These are phyloP conservation scores for Eristalinus aeneus DNA, from an alignment of 2,888 invertebrate species.

Conservation along the genomic window DNA sequence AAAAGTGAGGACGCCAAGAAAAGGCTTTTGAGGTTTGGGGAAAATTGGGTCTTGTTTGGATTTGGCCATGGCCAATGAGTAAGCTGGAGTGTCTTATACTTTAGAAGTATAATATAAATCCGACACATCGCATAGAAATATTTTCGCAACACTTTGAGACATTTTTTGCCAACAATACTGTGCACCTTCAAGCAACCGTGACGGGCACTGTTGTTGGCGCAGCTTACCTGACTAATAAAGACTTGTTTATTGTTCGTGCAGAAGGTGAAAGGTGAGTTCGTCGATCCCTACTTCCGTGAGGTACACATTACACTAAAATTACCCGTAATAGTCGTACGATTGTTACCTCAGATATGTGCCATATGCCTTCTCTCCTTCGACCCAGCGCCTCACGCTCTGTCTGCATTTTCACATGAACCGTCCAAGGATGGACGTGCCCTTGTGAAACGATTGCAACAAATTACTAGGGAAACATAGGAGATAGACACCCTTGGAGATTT, in stretches of 20 bases:
- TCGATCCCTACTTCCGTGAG: conserved; percentile 48
- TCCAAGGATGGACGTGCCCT: not conserved
- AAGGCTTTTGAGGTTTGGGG: no score
- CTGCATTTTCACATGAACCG: not conserved
- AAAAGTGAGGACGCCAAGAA: not conserved
- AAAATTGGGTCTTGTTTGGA: no score
- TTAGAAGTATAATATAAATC: no score
- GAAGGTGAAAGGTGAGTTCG: conserved; percentile 67
- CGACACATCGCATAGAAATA: no score
- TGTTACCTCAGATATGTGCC: conserved; percentile 7
- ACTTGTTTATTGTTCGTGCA: conserved; percentile 41
- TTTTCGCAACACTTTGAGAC: not conserved
- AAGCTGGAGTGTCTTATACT: no score
- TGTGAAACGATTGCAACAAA: conserved; percentile 19
- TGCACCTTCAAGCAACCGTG: not conserved
- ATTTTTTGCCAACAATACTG: not conserved
- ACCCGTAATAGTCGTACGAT: conserved; percentile 48
- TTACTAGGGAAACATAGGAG: not conserved
- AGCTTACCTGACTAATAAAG: conserved; percentile 47
- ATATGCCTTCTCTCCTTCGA: not conserved
- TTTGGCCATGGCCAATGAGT: no score
- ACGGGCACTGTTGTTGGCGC: not conserved
- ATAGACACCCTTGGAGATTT: conserved; percentile 14
- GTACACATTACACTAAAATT: conserved; percentile 43
- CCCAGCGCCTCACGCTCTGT: not conserved